These are phyloP conservation scores for Torymus tubicola DNA, from an alignment of 2,888 invertebrate genomes.

Conservation along the genomic window DNA sequence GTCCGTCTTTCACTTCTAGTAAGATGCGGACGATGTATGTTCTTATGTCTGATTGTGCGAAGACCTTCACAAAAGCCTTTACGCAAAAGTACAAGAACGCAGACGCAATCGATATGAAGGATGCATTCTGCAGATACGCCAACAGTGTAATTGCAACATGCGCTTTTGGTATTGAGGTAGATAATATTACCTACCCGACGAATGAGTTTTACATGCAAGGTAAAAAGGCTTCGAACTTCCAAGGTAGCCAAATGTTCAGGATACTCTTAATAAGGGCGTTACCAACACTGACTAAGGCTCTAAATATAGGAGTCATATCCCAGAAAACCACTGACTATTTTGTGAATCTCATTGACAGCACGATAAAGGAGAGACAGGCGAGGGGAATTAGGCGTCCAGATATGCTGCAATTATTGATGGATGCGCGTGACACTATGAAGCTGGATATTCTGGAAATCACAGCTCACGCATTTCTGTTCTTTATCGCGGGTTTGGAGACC, in stretches of 20 bases:
- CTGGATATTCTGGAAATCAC: conserved; percentile 5
- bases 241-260: conserved; percentile 44
- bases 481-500: conserved; percentile 68
- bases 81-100: conserved; percentile 23
- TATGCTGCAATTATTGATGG: conserved; percentile 37
- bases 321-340: conserved; percentile 23
- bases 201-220: conserved; percentile 66
- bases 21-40: conserved; percentile 76
- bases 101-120: conserved; percentile 69
- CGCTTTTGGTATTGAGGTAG: conserved; percentile 63
- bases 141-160: conserved; percentile 52
- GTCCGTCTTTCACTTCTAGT: conserved; percentile 79
- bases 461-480: conserved; percentile 55
- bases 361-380: conserved; percentile 2
- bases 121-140: conserved; percentile 68
- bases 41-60: conserved; percentile 73
- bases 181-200: conserved; percentile 64
- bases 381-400: conserved; percentile 20
- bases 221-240: conserved; percentile 54
- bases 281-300: conserved; percentile 27
- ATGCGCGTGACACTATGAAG: background rate
- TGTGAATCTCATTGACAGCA: background rate
- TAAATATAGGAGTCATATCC: conserved; percentile 34
- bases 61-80: conserved; percentile 66
- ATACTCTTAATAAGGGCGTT: conserved; percentile 45